phyloP scores from a whole-genome alignment of 2,888 invertebrate genomes.

The Neuroscelio doddi region DNA sequence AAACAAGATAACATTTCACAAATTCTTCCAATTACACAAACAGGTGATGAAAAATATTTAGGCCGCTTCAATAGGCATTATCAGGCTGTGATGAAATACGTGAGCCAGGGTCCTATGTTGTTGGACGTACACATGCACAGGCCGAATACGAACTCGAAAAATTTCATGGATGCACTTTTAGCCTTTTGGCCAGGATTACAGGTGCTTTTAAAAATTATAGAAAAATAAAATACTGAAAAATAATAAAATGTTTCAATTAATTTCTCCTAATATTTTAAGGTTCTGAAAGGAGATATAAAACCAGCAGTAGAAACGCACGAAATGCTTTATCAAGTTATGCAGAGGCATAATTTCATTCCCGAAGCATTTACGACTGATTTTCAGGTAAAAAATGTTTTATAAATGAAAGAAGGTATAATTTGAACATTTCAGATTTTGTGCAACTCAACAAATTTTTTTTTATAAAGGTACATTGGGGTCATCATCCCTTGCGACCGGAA shows the following conservation, averaged over 20 bases:
- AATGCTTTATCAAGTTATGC: constrained; percentile 98
- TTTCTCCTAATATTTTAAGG: constrained; percentile 67
- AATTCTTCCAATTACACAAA: constrained; percentile 10
- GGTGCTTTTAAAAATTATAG: constrained; percentile 72
- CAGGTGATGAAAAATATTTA: constrained; percentile 91
- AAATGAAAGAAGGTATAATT: too few species aligned
- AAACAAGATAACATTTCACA: not conserved
- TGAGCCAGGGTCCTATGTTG: constrained; percentile 95
- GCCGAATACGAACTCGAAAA: constrained; percentile 93
- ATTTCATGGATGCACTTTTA: constrained; percentile 97
- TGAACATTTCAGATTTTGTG: too few species aligned
- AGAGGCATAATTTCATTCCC: constrained; percentile 97
- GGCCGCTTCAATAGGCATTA: constrained; percentile 96
- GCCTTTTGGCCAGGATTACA: constrained; percentile 99
- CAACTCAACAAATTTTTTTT: constrained; percentile 20
- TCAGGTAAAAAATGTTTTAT: constrained; percentile 74
- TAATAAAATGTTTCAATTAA: too few species aligned
- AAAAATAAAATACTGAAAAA: too few species aligned
- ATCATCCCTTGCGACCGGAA: constrained; percentile 96
- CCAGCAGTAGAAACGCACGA: constrained; percentile 99
- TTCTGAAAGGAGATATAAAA: constrained; percentile 90
- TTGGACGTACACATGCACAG: constrained; percentile 97
- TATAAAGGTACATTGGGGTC: constrained; percentile 94
- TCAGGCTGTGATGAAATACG: constrained; percentile 96
- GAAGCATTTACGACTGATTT: constrained; percentile 99